Evolutionary conservation across 2,888 invertebrate species (phyloP), one percentile per base, ranked within the genome.

Genomic region (Eupithecia exiguata): DNA sequence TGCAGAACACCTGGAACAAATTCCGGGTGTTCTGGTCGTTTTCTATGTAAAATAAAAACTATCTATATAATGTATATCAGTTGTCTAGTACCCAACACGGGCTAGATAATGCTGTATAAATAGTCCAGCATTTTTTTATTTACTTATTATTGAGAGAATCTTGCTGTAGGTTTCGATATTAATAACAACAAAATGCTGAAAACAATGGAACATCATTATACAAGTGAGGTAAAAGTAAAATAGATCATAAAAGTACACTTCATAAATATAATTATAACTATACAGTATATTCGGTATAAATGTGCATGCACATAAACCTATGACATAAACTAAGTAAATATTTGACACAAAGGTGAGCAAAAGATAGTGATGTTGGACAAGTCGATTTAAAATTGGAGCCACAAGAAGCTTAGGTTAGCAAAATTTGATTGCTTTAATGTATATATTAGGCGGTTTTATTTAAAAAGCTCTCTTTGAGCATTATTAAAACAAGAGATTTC

Each of bases 301-400:
- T 70, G 63, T 62, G 30, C 35, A n/a, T n/a, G n/a, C n/a, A n/a
- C n/a, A n/a, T n/a, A n/a, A n/a, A n/a, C n/a, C n/a, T n/a, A n/a
- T n/a, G n/a, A 40, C 53, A 69, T 7, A 74, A 75, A 18, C 12
- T 38, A 46, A 66, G 58, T 71, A 43, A 71, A 74, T 36, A 81
- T 84, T 86, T 86, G 85, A 85, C 86, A 86, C 86, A 78, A 76
- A 79, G 73, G 76, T 86, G 85, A 86, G 84, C 84, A 79, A 76
- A 80, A 40, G n/a, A 12, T 38, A 63, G 66, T 46, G 35, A 72
- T 46, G 38, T 53, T 68, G 84, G 85, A 85, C 86, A n/a, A 62
- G 14, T 67, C 58, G 18, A 40, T 69, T 61, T 21, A 30, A 62
- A 61, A 30, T 36, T 30, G n/a, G 30, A 9, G n/a, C 30, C 30